Evolutionary conservation across 2,113 vertebrate species (phyloP), one percentile per base, ranked within the genome.

Genomic region (Piprites chloris): DNA sequence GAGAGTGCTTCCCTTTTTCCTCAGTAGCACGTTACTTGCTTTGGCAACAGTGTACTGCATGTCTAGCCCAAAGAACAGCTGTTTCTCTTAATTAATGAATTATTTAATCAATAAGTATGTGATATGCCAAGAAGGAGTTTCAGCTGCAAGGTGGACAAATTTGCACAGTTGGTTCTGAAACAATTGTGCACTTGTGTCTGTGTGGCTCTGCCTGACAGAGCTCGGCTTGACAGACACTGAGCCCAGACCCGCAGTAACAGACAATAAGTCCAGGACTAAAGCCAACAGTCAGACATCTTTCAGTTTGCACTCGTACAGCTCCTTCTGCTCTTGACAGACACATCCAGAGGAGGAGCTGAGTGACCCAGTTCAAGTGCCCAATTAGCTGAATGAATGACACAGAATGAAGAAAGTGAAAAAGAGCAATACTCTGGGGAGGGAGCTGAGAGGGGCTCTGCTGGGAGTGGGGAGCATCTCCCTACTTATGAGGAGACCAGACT

Each of bases 331-430:
- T 52, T 75, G 82, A 61, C 63, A 92, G 68, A 41, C n/a, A 78
- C 44, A 85, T 15, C 9, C 27, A 82, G 52, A 79, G 80, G 50
- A 75, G 16, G 74, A 83, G 75, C 28, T 83, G 90, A 62, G 37
- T 53, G 84, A 89, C 77, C 84, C 30, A 62, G 62, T 93, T 89
- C 76, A 75, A 91, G 42, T 62, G 77, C 44, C 69, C 91, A 91
- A 65, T 91, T 94, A 92, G 49, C 84, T 61, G 69, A 85, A 46
- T 52, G 71, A 91, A 53, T 50, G 69, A 66, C 73, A 92, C 7
- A 3, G 7, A 9, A 32, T 44, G 75, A 90, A 62, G 39, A 59
- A 63, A 65, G 22, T 12, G 53, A 75, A 61, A 39, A 74, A 47
- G 27, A 52, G 33, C 33, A 63, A 35, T 59, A 20, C 12, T 42